Conservation (phyloP, 35 echinoderm and acorn worm genomes). For the Heliocidaris tuberculata region DNA sequence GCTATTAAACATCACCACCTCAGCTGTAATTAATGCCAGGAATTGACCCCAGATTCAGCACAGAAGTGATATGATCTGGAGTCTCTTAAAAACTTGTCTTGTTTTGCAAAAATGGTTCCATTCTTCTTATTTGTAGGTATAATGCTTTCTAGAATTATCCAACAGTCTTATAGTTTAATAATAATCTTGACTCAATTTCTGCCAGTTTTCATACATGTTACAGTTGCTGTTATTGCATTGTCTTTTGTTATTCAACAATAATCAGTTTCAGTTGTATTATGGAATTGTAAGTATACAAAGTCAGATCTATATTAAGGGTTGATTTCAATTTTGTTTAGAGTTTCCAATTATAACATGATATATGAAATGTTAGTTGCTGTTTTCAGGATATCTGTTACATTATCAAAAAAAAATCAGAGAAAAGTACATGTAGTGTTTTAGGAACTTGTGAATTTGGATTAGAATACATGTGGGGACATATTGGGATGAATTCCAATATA, state of each 20-base stretch:
- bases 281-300: no score
- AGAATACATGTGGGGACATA: not conserved
- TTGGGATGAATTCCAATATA: not conserved
- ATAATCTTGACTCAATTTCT: no score
- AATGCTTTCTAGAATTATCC: no score
- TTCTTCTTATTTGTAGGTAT: not conserved
- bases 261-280: no score
- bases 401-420: not conserved
- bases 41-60: not conserved
- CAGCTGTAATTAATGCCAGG: not conserved
- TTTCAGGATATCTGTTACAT: not conserved
- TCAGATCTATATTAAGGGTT: not conserved
- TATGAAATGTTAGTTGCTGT: not conserved
- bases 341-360: no score
- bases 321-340: not conserved
- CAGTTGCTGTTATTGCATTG: not conserved
- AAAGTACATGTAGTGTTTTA: not conserved
- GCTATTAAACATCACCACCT: conserved; percentile 16
- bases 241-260: not conserved
- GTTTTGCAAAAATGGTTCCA: not conserved
- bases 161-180: no score
- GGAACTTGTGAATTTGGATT: not conserved
- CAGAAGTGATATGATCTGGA: not conserved
- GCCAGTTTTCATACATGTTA: no score
- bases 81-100: not conserved